These are phyloP conservation scores for Rhinogobius similis DNA, from an alignment of 2,113 vertebrate species.

Conservation along the genomic window DNA sequence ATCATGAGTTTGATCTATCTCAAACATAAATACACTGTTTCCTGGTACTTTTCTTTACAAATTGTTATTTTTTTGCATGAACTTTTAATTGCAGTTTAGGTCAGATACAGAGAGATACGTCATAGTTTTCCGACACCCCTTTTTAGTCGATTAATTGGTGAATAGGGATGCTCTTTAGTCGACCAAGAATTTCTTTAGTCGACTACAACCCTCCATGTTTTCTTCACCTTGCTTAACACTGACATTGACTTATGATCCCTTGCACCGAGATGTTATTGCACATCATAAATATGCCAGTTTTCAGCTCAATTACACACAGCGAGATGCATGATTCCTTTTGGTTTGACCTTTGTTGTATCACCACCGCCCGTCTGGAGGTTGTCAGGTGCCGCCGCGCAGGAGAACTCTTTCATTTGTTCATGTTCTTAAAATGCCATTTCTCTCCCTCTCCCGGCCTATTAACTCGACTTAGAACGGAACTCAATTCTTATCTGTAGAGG, in stretches of 20 bases:
- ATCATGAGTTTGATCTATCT: too few species aligned
- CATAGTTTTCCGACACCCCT: too few species aligned
- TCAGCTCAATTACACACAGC: constrained; percentile 16
- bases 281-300: constrained; percentile 20
- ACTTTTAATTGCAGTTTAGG: too few species aligned
- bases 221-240: neutral
- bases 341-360: constrained; percentile 51
- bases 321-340: constrained; percentile 3
- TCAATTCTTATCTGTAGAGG: constrained; percentile 55
- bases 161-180: too few species aligned
- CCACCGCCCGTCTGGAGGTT: constrained; percentile 39
- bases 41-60: too few species aligned
- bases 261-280: neutral
- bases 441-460: constrained; percentile 43
- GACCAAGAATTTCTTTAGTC: neutral
- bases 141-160: too few species aligned
- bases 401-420: constrained; percentile 61
- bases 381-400: constrained; percentile 26
- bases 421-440: constrained; percentile 68
- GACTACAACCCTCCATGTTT: neutral
- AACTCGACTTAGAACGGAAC: constrained; percentile 50
- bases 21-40: too few species aligned
- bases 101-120: too few species aligned
- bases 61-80: too few species aligned
- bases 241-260: constrained; percentile 18